These are phyloP conservation scores for Chrysocyon brachyurus DNA, from an alignment of 2,797 vertebrate genomes.

Conservation along the genomic window DNA sequence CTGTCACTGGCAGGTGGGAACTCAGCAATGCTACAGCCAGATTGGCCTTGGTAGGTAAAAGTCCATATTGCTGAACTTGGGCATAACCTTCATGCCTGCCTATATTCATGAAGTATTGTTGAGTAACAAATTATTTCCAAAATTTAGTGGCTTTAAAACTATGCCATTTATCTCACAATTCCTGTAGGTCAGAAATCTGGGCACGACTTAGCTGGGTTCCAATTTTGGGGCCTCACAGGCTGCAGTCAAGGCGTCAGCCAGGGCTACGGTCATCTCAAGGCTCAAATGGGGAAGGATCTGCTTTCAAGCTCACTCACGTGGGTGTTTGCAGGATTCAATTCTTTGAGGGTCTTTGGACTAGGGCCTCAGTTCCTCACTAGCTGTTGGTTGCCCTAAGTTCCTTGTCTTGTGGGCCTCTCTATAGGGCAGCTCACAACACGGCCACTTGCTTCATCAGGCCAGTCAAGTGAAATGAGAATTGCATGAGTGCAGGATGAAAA, in stretches of 20 bases:
- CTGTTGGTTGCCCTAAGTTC: neutral
- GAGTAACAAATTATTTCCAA: neutral
- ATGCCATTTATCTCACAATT: neutral
- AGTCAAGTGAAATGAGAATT: slow-evolving; percentile 23
- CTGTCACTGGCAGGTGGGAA: slow-evolving; percentile 33
- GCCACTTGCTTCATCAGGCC: slow-evolving; percentile 42
- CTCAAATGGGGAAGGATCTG: neutral
- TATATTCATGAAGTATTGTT: neutral
- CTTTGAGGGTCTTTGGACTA: neutral
- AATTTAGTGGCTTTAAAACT: slow-evolving; percentile 12
- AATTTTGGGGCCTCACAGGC: neutral
- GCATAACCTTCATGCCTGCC: neutral
- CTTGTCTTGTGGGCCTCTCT: slow-evolving; percentile 20
- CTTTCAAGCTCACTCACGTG: neutral
- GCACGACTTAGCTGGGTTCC: neutral
- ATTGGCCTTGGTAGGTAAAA: slow-evolving; percentile 1
- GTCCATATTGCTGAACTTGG: neutral
- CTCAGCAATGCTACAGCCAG: neutral
- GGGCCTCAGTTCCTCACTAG: slow-evolving; percentile 8
- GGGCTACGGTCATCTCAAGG: neutral
- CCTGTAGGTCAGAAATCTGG: slow-evolving; percentile 2
- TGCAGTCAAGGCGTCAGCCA: neutral
- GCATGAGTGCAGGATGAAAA: neutral
- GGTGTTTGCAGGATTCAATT: slow-evolving; percentile 35
- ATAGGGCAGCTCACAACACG: slow-evolving; percentile 24